Evolutionary conservation across 1,140 invertebrate species (phyloP).

Genomic region (Leptonema lineaticorne): DNA sequence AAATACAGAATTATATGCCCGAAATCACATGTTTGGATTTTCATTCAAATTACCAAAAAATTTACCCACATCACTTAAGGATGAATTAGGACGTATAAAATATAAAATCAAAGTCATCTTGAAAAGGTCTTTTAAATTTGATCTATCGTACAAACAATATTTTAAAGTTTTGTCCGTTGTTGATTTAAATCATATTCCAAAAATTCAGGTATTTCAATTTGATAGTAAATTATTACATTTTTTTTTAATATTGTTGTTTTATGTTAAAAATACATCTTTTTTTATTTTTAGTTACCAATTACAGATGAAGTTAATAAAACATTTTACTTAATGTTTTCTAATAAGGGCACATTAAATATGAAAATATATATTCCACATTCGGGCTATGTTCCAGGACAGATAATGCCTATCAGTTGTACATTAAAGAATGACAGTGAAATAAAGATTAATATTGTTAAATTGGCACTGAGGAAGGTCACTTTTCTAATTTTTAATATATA

Average conservation of each 20-base stretch:
- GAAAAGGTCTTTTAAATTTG: constrained; percentile 1
- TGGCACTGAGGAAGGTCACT: too few relatives aligned
- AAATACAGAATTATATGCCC: background rate
- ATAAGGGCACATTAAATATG: background rate
- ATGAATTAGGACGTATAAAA: background rate
- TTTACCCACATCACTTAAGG: constrained; percentile 20
- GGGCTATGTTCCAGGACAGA: constrained; percentile 9
- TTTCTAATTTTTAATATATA: too few relatives aligned
- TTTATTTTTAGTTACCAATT: background rate
- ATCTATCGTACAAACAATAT: background rate
- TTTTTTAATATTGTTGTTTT: too few relatives aligned
- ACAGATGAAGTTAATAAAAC: background rate
- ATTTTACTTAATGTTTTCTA: background rate
- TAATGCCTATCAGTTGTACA: background rate
- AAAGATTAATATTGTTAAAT: background rate
- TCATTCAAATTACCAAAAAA: background rate
- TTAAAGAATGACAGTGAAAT: constrained; percentile 8
- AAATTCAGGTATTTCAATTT: background rate
- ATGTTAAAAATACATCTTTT: too few relatives aligned
- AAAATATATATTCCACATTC: background rate
- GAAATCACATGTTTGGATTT: constrained; percentile 20
- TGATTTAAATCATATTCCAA: constrained; percentile 16
- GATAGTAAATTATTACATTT: background rate
- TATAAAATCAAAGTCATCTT: constrained; percentile 4
- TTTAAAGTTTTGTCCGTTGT: constrained; percentile 17